Evolutionary conservation across 30 jellyfish, hydroid and myxozoan genomes (phyloP), one percentile per base, ranked within the genome.

Genomic region (Haliclystus octoradiatus): DNA sequence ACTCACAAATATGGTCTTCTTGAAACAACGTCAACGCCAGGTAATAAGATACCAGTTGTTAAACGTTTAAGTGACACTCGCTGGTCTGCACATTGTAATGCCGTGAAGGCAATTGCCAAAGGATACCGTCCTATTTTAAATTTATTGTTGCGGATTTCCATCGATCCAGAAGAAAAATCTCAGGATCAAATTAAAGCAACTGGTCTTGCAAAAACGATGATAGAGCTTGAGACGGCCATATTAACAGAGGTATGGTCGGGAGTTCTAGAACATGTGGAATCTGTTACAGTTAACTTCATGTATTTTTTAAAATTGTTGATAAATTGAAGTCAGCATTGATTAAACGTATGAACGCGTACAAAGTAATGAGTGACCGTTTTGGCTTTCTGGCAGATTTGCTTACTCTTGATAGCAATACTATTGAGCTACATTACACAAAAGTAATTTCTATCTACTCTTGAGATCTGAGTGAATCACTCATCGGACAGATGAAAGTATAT

Each of bases 11-110:
- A 19, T 9, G 19, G 57, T 19, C 57, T 40, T 19, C 57, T 40
- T 5, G 19, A 9, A 40, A 40, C 57, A 40, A 19, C 57, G 19
- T 19, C 19, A 5, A 19, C 9, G 9, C 14, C 57, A 19, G 57
- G 14, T 9, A n/a, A n/a, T n/a, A n/a, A n/a, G n/a, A n/a, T n/a
- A n/a, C 9, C 14, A 9, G 88, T 80, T 53, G 77, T 67, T 52
- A 80, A 80, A 66, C 63, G 52, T 76, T 29, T 80, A 63, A 64
- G 67, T 29, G 88, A 80, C 64, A 80, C 70, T 19, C 27, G 85
- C 31, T 79, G 74, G 93, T 70, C 74, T 73, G 84, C 79, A 15
- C 35, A 70, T 46, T 72, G 57, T 70, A 74, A 71, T 79, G 87
- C 93, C 27, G 71, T 63, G 49, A 64, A 77, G 33, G 87, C 85